phyloP scores from a whole-genome alignment of 2,113 vertebrate genomes.

The Rhinolophus sinicus region DNA sequence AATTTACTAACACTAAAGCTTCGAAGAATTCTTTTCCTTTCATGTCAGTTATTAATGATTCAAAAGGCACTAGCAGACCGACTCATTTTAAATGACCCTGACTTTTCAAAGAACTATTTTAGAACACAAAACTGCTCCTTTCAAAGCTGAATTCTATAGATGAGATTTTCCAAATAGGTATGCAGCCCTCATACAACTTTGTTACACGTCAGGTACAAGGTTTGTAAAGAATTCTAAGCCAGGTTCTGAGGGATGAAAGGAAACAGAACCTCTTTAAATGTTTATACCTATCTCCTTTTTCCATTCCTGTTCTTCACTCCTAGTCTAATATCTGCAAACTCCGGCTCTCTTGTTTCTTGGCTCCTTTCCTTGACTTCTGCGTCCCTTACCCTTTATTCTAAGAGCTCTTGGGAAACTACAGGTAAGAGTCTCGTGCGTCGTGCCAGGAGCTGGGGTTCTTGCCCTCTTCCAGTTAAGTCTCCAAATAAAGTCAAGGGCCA shows the following conservation, averaged over 20 bases:
- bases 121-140: slow-evolving; percentile 17
- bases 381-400: background rate
- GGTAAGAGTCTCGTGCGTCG: background rate
- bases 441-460: background rate
- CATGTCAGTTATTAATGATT: slow-evolving; percentile 50
- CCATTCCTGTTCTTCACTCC: background rate
- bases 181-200: background rate
- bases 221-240: background rate
- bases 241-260: background rate
- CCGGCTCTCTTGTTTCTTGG: background rate
- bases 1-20: background rate
- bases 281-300: background rate
- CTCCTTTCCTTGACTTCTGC: background rate
- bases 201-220: background rate
- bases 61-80: slow-evolving; percentile 26
- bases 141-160: slow-evolving; percentile 6
- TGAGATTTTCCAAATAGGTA: background rate
- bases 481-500: slow-evolving; percentile 6
- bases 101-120: slow-evolving; percentile 56
- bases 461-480: background rate
- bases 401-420: background rate
- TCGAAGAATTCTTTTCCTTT: slow-evolving; percentile 47
- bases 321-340: background rate
- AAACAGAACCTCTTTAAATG: slow-evolving; percentile 27
- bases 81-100: slow-evolving; percentile 51